Percentiles rank a stretch among this genome's conserved stretches.
These are phyloP conservation scores for Drosophila prolongata DNA, from an alignment of 2,888 invertebrate genomes.

Conservation along the genomic window DNA sequence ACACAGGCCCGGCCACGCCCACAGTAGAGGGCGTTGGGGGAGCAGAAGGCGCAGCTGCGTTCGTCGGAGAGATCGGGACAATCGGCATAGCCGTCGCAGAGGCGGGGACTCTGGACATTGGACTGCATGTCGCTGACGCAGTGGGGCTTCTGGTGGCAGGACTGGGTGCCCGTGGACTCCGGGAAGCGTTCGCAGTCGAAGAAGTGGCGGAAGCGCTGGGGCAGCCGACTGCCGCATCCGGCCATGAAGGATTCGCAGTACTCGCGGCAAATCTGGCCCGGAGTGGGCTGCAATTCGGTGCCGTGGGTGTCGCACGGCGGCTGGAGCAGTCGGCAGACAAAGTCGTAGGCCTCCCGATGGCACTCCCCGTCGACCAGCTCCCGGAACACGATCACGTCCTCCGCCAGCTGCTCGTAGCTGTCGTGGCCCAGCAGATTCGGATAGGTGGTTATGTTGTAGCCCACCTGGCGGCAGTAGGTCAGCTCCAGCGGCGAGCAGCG, in stretches of 20 bases:
- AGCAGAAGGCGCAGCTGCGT: slow-evolving; percentile 91
- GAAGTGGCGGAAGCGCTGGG: slow-evolving; percentile 88
- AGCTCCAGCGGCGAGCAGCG: slow-evolving; percentile 89
- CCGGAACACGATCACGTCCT: slow-evolving; percentile 92
- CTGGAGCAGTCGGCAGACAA: slow-evolving; percentile 94
- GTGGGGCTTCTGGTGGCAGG: slow-evolving; percentile 92
- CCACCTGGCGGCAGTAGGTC: slow-evolving; percentile 89
- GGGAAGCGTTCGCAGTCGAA: slow-evolving; percentile 93
- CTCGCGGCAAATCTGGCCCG: slow-evolving; percentile 87
- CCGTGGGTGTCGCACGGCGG: slow-evolving; percentile 90
- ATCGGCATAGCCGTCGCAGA: slow-evolving; percentile 94
- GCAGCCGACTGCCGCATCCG: slow-evolving; percentile 91
- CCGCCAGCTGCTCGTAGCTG: slow-evolving; percentile 87
- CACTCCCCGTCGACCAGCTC: slow-evolving; percentile 96
- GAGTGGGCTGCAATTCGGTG: slow-evolving; percentile 85
- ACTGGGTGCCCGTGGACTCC: slow-evolving; percentile 90
- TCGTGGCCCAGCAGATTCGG: slow-evolving; percentile 90
- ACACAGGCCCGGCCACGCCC: slow-evolving; percentile 92
- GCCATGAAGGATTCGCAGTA: slow-evolving; percentile 94
- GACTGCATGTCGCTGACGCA: slow-evolving; percentile 91
- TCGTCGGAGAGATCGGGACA: slow-evolving; percentile 94
- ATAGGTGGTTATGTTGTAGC: slow-evolving; percentile 92
- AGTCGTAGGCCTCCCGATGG: slow-evolving; percentile 94
- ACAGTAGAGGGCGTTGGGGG: slow-evolving; percentile 90
- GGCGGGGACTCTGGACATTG: slow-evolving; percentile 90